phyloP scores from a whole-genome alignment of 2,797 vertebrate species.

The Scleropages formosus region DNA sequence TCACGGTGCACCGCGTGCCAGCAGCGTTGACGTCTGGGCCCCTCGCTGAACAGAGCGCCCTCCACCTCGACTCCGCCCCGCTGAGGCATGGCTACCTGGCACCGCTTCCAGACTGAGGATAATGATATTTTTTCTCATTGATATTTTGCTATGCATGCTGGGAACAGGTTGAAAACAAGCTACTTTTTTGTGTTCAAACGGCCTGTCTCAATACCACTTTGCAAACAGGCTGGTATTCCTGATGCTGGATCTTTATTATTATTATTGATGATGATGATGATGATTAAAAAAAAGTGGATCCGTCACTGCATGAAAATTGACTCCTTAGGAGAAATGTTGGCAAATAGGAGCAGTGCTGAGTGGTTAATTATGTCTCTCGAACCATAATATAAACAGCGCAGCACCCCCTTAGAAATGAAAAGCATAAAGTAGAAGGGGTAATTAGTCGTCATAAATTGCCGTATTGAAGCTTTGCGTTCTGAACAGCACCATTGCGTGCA shows the following conservation, averaged over 20 bases:
- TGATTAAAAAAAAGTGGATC: neutral
- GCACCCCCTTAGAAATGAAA: neutral
- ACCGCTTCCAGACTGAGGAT: constrained; percentile 14
- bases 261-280: no score
- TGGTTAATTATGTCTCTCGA: neutral
- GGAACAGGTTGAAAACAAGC: neutral
- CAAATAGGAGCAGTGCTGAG: neutral
- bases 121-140: neutral
- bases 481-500: no score
- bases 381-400: neutral
- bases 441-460: constrained; percentile 1
- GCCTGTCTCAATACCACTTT: no score
- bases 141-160: neutral
- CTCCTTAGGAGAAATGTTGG: neutral
- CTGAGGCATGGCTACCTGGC: neutral
- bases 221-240: no score
- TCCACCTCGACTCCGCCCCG: neutral
- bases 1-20: neutral
- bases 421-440: neutral
- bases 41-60: neutral
- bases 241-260: no score
- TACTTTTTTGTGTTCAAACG: no score
- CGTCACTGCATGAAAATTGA: neutral
- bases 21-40: neutral
- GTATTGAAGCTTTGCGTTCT: neutral